phyloP scores from a whole-genome alignment of 2,797 vertebrate genomes.

The Taeniopygia guttata region DNA sequence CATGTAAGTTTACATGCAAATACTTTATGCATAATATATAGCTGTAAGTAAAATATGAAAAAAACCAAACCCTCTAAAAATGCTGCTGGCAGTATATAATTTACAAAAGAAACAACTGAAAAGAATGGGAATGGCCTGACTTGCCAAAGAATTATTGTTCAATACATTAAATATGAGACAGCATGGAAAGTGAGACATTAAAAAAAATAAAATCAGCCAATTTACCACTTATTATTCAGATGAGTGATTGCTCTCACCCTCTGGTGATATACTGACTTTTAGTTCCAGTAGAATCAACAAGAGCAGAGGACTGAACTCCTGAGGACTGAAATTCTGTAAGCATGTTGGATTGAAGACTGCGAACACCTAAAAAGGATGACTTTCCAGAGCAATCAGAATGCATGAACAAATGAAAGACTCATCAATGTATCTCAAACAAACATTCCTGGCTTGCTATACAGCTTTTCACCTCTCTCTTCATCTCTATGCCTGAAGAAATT shows the following conservation, averaged over 20 bases:
- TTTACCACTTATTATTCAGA: neutral
- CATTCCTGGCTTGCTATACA: neutral
- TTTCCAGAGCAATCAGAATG: neutral
- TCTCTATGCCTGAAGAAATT: neutral
- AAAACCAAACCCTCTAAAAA: neutral
- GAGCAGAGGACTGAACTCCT: neutral
- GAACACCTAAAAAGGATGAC: neutral
- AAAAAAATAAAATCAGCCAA: neutral
- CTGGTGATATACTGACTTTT: neutral
- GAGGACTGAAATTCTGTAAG: neutral
- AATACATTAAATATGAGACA: neutral
- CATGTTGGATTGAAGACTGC: neutral
- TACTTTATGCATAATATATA: neutral
- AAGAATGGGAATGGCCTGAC: neutral
- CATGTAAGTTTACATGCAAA: neutral
- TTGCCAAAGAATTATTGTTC: neutral
- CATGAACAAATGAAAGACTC: neutral
- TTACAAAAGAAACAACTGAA: neutral
- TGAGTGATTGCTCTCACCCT: neutral
- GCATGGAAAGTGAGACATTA: neutral
- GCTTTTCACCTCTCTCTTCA: neutral
- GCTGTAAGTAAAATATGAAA: neutral
- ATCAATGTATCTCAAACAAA: neutral
- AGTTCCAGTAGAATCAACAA: neutral
- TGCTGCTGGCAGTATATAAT: neutral